Evolutionary conservation across 2,797 vertebrate species (phyloP), one percentile per base, ranked within the genome.

Genomic region (Heteromormyrus szaboi): DNA sequence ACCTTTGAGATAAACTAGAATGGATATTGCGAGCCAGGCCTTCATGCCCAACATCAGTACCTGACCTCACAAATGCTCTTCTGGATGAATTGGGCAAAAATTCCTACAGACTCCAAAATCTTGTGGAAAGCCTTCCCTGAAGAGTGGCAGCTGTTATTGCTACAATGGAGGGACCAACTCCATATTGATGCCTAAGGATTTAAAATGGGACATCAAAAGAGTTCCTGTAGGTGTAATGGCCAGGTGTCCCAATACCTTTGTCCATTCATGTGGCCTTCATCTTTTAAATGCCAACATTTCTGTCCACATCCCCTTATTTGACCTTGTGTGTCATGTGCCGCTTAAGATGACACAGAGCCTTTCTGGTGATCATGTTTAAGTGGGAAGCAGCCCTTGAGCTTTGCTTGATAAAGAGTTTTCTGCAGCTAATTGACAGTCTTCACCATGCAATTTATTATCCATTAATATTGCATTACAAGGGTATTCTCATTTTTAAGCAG

Each of bases 371-470:
- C 65, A 54, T 9, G 50, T 54, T 87, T 68, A 86, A 51, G 68
- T 72, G 41, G 19, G 83, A 51, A 53, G 9, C 5, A 37, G 37
- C 53, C 59, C 84, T 65, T n/a, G 50, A 65, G 84, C 48, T 56
- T 37, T 86, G 62, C 85, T 59, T 87, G 14, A 46, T 79, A 86
- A 79, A 89, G 59, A 53, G 37, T 87, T 87, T 87, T 56, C 48
- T 59, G n/a, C 6, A 89, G 51, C 84, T 46, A 53, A 89, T 89
- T 89, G 62, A 89, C 86, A 86, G 72, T 54, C 85, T 89, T 86
- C 68, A 17, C 88, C 84, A 51, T 76, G 88, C 85, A 84, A 86
- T 86, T 72, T 85, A 86, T 89, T 89, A 65, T 50, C 88, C 88
- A 81, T 89, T 87, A 87, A 89, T 79, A 56, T 68, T 22, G 85